A percentile compares a stretch with the other conserved stretches of the same genome.
Conservation (phyloP, 2,797 vertebrate genomes). For the Poeciliopsis infans region DNA sequence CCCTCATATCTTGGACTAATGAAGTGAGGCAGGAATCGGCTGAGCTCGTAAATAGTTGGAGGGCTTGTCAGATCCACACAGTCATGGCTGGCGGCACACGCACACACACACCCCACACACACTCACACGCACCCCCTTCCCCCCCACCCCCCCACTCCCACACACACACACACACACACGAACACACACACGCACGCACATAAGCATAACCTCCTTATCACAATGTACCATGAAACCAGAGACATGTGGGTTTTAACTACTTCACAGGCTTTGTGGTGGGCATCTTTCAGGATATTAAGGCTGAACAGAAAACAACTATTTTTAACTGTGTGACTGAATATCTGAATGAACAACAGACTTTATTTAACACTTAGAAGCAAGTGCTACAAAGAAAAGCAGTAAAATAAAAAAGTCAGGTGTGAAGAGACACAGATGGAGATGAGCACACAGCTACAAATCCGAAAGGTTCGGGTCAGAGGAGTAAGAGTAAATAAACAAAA, state of each 20-base stretch:
- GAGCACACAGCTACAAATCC: neutral
- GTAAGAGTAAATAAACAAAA: neutral
- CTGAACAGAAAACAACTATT: slow-evolving; percentile 34
- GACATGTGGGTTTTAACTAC: slow-evolving; percentile 55
- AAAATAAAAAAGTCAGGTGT: slow-evolving; percentile 23
- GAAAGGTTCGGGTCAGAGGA: neutral
- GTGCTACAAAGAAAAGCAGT: slow-evolving; percentile 5
- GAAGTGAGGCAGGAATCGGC: slow-evolving; percentile 79
- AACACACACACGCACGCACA: slow-evolving; percentile 1
- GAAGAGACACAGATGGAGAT: neutral
- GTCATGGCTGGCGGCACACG: neutral
- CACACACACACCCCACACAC: neutral
- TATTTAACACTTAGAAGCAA: slow-evolving; percentile 19
- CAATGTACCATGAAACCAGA: slow-evolving; percentile 55
- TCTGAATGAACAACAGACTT: slow-evolving; percentile 20
- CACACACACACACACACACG: neutral
- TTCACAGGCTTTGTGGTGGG: slow-evolving; percentile 58
- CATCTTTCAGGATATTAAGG: slow-evolving; percentile 49
- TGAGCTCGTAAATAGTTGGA: slow-evolving; percentile 80
- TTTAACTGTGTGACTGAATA: slow-evolving; percentile 46
- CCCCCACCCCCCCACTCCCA: too few species aligned
- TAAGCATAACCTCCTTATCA: slow-evolving; percentile 61
- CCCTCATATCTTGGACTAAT: slow-evolving; percentile 78
- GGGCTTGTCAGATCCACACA: slow-evolving; percentile 69
- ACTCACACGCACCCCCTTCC: fast-evolving